These are phyloP conservation scores for Epizoanthus stellaris DNA, from an alignment of 92 coral and sea anemone species.

Conservation along the genomic window DNA sequence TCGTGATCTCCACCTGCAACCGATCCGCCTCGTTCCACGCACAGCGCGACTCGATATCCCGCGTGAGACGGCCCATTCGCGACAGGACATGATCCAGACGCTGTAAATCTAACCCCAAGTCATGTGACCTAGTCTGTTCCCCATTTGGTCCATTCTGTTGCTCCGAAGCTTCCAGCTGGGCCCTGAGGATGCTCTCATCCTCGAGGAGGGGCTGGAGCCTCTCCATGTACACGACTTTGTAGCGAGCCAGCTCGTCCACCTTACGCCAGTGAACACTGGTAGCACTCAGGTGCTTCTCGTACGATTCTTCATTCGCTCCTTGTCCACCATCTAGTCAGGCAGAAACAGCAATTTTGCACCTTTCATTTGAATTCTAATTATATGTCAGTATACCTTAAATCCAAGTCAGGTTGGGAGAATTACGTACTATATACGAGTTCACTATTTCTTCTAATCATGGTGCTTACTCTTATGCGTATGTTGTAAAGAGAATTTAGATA, in stretches of 20 bases:
- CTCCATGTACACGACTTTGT: constrained; percentile 51
- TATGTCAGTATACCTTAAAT: too few relatives aligned
- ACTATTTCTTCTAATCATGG: too few relatives aligned
- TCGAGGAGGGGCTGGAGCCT: constrained; percentile 58
- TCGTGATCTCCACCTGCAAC: constrained; percentile 43
- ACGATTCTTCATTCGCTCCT: constrained; percentile 25
- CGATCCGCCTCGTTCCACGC: constrained; percentile 44
- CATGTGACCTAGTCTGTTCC: constrained; percentile 42
- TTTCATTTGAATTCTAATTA: too few relatives aligned
- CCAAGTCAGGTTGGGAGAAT: too few relatives aligned
- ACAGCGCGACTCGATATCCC: constrained; percentile 59
- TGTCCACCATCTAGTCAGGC: constrained; percentile 5
- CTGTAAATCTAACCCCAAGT: constrained; percentile 67
- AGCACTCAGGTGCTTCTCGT: constrained; percentile 41
- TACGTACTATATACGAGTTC: too few relatives aligned
- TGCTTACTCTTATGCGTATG: too few relatives aligned
- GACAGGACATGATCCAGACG: constrained; percentile 60
- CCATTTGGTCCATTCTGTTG: constrained; percentile 41
- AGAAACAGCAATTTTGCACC: not conserved
- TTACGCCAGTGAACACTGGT: constrained; percentile 63
- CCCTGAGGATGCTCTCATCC: constrained; percentile 46
- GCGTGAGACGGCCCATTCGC: constrained; percentile 48
- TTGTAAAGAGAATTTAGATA: too few relatives aligned
- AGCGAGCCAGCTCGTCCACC: constrained; percentile 53
- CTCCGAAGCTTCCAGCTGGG: constrained; percentile 25